A percentile compares a stretch with the other conserved stretches of the same genome.
These are phyloP conservation scores for Drosophila yooni DNA, from an alignment of 2,888 invertebrate genomes.

Conservation along the genomic window DNA sequence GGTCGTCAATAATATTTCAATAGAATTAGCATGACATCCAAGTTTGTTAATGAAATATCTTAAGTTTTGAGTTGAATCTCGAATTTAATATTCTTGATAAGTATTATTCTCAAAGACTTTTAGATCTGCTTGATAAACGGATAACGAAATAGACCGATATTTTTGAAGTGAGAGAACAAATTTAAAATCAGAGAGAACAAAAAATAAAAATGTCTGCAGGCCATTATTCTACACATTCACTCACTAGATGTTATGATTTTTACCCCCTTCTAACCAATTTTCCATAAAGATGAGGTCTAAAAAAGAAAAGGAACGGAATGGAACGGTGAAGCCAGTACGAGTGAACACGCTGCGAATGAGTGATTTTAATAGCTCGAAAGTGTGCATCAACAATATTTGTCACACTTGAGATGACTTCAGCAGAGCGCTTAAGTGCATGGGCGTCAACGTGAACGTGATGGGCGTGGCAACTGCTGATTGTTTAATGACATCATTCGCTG, in stretches of 20 bases:
- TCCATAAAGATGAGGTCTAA: not conserved
- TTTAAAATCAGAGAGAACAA: not conserved
- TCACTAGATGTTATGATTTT: not conserved
- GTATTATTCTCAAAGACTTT: not conserved
- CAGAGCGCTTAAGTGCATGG: conserved; percentile 35
- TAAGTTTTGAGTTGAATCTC: not conserved
- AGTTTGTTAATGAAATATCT: not conserved
- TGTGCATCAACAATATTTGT: conserved; percentile 60
- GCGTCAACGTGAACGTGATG: conserved; percentile 22
- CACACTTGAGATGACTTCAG: conserved; percentile 55
- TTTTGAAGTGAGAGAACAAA: not conserved
- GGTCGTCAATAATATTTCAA: not conserved
- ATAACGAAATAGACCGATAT: not conserved
- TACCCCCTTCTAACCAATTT: not conserved
- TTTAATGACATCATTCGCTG: conserved; percentile 56
- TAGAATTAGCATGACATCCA: not conserved
- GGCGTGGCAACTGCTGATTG: conserved; percentile 40
- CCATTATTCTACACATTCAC: not conserved
- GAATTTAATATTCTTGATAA: not conserved
- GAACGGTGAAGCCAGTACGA: conserved; percentile 1
- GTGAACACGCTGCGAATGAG: conserved; percentile 54
- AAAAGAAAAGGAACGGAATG: not conserved
- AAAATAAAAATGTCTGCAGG: not conserved
- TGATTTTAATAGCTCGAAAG: conserved; percentile 57
- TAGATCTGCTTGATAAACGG: not conserved